Base-by-base conservation (phyloP, 2,888 invertebrate genomes). In the Harpagoxenus sublaevis region DNA sequence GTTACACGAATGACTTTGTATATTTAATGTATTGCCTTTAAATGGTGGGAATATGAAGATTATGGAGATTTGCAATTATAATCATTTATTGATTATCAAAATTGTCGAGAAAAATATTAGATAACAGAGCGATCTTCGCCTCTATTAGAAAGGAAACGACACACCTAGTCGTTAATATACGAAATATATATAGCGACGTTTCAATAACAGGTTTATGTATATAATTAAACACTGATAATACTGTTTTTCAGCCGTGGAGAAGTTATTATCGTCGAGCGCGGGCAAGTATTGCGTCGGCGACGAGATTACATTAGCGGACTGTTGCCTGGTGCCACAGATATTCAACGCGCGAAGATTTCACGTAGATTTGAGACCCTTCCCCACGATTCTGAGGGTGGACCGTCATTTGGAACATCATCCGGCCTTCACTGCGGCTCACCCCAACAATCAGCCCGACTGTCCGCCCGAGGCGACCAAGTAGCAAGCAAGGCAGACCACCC, bases 331-430 rank as follows among this genome's bases (percentile, higher is more conserved):
- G 74, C 99, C 99, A 68, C 99, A 99, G 96, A 97, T 99, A 78
- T 98, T 98, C 95, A 99, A 99, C 96, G 99, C 99, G 48, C 96
- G 98, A 95, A 97, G 98, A 98, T 99, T 99, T 96, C 98, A 98
- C 92, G 99, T 99, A 15, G 98, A 99, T 94, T 95, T 99, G 90
- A 96, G 97, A 87, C 97, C 98, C 1, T 99, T 98, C 95, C 99
- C 99, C 4, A 98, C 97, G 78, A 98, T 99, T 91, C 96, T 97
- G 83, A 97, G 98, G 93, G 98, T 99, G 84, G 97, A 98, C 95
- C 97, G 98, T 74, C 98, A 98, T 93, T 96, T 99, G 89, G 97
- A 97, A 94, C 97, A 97, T 94, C 97, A 99, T 94, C 98, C 98
- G 23, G 98, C 98, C 5, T 99, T 99, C 96, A 96, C 98, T 88